Percentiles rank a stretch among this genome's conserved stretches.
These are phyloP conservation scores for Arge pagana DNA, from an alignment of 2,888 invertebrate genomes.

Conservation along the genomic window DNA sequence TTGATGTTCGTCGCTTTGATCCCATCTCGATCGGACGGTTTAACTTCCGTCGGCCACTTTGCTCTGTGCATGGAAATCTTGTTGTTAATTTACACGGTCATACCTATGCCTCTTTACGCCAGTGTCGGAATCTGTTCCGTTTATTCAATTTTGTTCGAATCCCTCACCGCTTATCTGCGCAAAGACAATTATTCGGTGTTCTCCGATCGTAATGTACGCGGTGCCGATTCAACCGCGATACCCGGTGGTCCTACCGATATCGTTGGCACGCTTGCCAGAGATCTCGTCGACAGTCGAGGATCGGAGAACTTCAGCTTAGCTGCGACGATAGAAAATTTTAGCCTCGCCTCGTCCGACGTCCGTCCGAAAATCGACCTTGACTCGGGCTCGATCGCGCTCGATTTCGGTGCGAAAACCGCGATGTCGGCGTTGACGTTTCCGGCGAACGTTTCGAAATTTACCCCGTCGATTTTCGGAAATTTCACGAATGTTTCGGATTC, in stretches of 20 bases:
- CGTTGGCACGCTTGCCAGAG: slow-evolving; percentile 19
- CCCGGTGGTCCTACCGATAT: background rate
- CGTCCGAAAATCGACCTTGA: no score
- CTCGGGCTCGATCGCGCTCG: no score
- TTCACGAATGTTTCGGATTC: background rate
- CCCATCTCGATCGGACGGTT: slow-evolving; percentile 61
- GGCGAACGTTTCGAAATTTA: no score
- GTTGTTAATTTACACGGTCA: slow-evolving; percentile 88
- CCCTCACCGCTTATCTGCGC: slow-evolving; percentile 63
- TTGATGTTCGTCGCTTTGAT: slow-evolving; percentile 66
- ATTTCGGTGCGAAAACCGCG: slow-evolving; percentile 30
- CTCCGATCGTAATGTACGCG: no score
- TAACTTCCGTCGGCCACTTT: slow-evolving; percentile 82
- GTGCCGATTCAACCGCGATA: no score
- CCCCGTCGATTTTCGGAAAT: no score
- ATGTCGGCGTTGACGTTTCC: no score
- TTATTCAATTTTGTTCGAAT: slow-evolving; percentile 87
- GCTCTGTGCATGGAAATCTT: slow-evolving; percentile 85
- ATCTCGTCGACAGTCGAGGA: slow-evolving; percentile 30
- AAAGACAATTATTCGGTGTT: no score
- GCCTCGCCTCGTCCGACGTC: slow-evolving; percentile 27
- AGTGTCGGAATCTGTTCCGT: slow-evolving; percentile 78
- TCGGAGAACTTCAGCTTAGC: slow-evolving; percentile 26
- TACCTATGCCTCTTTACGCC: slow-evolving; percentile 88
- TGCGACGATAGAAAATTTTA: slow-evolving; percentile 27